These are phyloP conservation scores for Raja brachyura DNA, from an alignment of 2,113 vertebrate genomes.

Conservation along the genomic window DNA sequence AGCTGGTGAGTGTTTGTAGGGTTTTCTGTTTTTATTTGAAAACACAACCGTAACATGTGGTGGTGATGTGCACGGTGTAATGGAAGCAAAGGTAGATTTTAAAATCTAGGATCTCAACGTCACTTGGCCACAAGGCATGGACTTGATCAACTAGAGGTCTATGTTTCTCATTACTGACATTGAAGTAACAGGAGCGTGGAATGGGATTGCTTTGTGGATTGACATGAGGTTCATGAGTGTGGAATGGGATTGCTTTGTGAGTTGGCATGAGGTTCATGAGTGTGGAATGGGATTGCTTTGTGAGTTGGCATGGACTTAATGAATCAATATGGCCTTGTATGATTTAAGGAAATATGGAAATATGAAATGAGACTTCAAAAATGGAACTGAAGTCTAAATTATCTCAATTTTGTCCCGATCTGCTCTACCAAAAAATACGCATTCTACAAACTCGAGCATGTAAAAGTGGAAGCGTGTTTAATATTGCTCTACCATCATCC, in stretches of 20 bases:
- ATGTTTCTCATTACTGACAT: not conserved
- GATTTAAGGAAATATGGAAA: too few relatives aligned
- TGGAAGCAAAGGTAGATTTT: not conserved
- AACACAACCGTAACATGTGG: not conserved
- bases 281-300: too few relatives aligned
- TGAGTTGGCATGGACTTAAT: too few relatives aligned
- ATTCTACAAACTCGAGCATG: conserved; percentile 68
- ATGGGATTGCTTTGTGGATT: too few relatives aligned
- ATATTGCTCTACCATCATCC: conserved; percentile 99
- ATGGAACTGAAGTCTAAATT: conserved; percentile 47
- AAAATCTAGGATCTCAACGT: not conserved
- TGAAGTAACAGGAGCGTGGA: too few relatives aligned
- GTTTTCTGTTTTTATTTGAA: not conserved
- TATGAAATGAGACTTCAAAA: conserved; percentile 7
- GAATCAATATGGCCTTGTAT: too few relatives aligned
- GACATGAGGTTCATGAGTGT: too few relatives aligned
- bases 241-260: too few relatives aligned
- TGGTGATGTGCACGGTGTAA: not conserved
- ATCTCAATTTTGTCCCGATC: conserved; percentile 41
- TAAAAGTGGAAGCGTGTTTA: conserved; percentile 99
- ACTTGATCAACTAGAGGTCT: not conserved
- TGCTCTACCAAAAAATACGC: conserved; percentile 48
- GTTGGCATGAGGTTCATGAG: too few relatives aligned
- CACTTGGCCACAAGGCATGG: not conserved
- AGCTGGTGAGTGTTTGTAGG: too few relatives aligned